Evolutionary conservation across 2,113 vertebrate genomes (phyloP).

Genomic region (human (Homo sapiens)): DNA sequence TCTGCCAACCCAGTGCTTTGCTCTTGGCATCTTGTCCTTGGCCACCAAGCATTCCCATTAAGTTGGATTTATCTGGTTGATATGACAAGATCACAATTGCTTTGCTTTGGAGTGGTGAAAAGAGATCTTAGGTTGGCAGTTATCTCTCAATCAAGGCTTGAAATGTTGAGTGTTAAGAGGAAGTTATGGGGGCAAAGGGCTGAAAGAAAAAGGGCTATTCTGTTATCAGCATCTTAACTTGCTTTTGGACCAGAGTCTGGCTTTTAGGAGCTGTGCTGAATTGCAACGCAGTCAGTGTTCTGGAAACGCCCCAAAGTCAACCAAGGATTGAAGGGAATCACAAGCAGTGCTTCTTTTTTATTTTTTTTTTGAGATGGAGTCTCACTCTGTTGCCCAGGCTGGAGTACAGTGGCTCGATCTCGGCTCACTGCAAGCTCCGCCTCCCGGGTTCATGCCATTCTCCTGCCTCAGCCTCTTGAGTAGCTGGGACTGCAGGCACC

Average conservation of each 20-base stretch:
- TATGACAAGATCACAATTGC: constrained; percentile 38
- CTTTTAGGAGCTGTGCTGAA: constrained; percentile 41
- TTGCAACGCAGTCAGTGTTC: neutral
- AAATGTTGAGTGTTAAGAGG: neutral
- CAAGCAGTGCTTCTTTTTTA: neutral
- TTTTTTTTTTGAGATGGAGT: no score
- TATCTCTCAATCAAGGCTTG: constrained; percentile 47
- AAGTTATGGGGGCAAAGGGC: neutral
- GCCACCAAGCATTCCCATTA: constrained; percentile 32
- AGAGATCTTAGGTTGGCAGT: constrained; percentile 27
- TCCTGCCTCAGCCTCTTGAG: no score
- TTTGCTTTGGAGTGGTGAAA: constrained; percentile 9
- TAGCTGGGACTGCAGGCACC: no score
- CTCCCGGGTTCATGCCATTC: no score
- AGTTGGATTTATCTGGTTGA: constrained; percentile 60
- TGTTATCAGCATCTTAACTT: constrained; percentile 27
- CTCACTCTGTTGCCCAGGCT: no score
- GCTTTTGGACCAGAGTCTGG: constrained; percentile 14
- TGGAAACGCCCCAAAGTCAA: constrained; percentile 59
- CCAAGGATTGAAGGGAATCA: neutral
- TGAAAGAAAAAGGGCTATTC: neutral
- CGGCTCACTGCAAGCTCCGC: no score
- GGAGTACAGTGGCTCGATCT: no score
- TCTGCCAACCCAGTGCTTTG: constrained; percentile 61
- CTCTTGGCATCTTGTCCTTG: constrained; percentile 53